Conservation (phyloP, 1,140 invertebrate genomes). For the Lepidotrigona ventralis region DNA sequence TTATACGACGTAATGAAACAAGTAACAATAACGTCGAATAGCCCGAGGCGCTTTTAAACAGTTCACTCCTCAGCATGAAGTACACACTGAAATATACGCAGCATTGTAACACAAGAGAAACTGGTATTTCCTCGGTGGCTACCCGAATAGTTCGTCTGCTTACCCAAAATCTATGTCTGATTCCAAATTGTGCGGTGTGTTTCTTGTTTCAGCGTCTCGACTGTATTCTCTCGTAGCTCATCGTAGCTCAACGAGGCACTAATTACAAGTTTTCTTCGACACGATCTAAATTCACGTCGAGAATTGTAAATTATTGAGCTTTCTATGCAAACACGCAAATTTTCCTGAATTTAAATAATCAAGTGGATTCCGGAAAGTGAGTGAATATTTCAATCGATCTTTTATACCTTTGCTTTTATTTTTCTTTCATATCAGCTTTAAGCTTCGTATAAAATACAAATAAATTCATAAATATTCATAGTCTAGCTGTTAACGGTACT, state of each 20-base stretch:
- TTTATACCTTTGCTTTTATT: not conserved
- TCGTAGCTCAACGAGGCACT: too few species aligned
- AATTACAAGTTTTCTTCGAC: not conserved
- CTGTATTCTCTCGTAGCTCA: not conserved
- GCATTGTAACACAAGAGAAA: constrained; percentile 12
- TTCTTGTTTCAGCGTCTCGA: not conserved
- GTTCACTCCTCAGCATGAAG: not conserved
- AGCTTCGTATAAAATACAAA: too few species aligned
- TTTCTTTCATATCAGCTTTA: too few species aligned
- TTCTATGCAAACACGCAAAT: not conserved
- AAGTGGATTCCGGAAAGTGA: not conserved
- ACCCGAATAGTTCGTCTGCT: constrained; percentile 7
- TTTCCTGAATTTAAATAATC: not conserved
- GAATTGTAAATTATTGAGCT: not conserved
- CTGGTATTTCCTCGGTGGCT: not conserved
- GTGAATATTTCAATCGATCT: too few species aligned
- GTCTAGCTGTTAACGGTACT: too few species aligned
- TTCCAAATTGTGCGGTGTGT: not conserved
- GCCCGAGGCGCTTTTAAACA: constrained; percentile 2
- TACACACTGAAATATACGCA: not conserved
- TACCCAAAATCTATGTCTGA: not conserved
- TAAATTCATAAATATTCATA: too few species aligned
- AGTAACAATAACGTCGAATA: not conserved
- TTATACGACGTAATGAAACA: not conserved
- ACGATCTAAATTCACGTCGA: not conserved